Base-by-base conservation (phyloP, 2,888 invertebrate genomes). In the Pachliopta kotzebuea region DNA sequence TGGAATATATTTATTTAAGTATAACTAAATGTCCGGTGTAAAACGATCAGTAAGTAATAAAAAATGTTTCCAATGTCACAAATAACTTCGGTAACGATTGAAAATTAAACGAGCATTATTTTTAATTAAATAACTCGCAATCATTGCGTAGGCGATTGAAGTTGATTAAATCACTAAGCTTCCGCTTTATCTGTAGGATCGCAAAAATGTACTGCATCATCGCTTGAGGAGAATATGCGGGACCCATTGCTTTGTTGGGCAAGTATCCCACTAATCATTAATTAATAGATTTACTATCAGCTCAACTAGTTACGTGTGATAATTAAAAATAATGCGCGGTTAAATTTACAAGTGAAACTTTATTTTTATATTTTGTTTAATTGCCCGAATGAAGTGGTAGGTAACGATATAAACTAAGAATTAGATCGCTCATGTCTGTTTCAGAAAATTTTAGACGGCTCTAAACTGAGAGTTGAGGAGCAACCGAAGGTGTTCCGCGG, bases 371-470 rank as follows among this genome's bases (percentile, higher is more conserved):
- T 24, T 14, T 26, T 24, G 7, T 42, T n/a, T 8, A 20, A 54
- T 62, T 66, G 50, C 49, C 24, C 7, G 18, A 54, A 54, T 50
- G 54, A 62, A 54, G 60, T 50, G 68, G 55, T 56, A 63, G 63
- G 23, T 59, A 61, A 60, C 60, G 53, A 54, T 63, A 67, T 62
- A 67, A 61, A 67, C 70, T 68, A 72, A 78, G 82, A 78, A 83
- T 73, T 72, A 79, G 72, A 24, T 67, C 71, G 72, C 74, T 79
- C 71, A 79, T 58, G 55, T 65, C 62, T 21, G n/a, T 65, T 65
- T 62, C 65, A 65, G 65, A 45, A 59, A 63, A 53, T 58, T 60
- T 62, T 65, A 65, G 65, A 62, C 23, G 42, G 54, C 29, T 20
- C 62, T 37, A 61, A 65, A 58, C 53, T 65, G 45, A 65, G 58